Evolutionary conservation across 2,888 invertebrate genomes (phyloP).

Genomic region (Rhopalosiphum nymphaeae): DNA sequence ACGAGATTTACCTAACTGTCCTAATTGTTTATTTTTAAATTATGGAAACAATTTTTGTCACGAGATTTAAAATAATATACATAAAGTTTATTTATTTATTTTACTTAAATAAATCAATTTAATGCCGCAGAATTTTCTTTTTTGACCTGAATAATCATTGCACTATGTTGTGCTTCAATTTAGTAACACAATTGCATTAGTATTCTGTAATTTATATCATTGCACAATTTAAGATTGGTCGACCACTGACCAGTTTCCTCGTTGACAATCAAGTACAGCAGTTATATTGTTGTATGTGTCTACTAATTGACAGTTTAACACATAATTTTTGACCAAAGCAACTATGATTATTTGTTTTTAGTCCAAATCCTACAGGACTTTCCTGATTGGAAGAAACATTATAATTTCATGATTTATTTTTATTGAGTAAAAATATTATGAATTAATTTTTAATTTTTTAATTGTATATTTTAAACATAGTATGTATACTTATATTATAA

Average conservation of each 20-base stretch:
- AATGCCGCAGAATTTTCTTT: background rate
- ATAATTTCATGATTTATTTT: background rate
- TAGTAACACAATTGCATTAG: background rate
- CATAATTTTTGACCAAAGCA: background rate
- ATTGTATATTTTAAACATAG: background rate
- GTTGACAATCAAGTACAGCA: background rate
- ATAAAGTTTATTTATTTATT: background rate
- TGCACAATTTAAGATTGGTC: background rate
- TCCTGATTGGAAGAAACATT: background rate
- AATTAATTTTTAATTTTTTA: background rate
- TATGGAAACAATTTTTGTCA: background rate
- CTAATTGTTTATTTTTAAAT: conserved; percentile 5
- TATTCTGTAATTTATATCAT: background rate
- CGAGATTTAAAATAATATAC: background rate
- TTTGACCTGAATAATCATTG: background rate
- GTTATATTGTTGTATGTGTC: background rate
- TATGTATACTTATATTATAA: background rate
- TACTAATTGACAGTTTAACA: background rate
- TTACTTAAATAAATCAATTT: background rate
- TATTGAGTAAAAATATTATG: background rate
- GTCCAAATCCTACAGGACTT: background rate
- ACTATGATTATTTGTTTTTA: background rate
- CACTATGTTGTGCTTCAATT: background rate
- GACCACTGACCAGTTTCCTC: background rate
- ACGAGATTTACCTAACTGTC: background rate